Evolutionary conservation across 2,797 vertebrate species (phyloP).

Genomic region (Danio kyathit): DNA sequence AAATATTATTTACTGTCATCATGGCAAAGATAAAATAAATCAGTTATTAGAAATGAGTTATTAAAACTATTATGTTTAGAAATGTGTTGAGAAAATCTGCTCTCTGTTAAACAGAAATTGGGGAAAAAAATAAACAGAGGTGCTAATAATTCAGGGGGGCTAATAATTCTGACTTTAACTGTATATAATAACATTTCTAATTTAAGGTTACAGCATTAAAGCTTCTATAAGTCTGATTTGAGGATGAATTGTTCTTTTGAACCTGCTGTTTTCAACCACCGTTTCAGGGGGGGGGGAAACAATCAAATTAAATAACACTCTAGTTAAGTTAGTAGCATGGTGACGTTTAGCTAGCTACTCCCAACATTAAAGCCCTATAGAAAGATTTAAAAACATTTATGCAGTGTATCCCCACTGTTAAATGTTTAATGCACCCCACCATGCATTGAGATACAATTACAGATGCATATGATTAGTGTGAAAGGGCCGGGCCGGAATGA

Average conservation of each 20-base stretch:
- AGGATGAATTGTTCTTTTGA: neutral
- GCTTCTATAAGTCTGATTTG: neutral
- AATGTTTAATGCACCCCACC: constrained; percentile 27
- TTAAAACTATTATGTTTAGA: too few species aligned
- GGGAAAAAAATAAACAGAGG: too few species aligned
- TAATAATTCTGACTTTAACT: too few species aligned
- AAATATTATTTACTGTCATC: too few species aligned
- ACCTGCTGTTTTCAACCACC: neutral
- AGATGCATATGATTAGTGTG: constrained; percentile 42
- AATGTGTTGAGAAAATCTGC: too few species aligned
- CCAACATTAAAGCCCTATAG: constrained; percentile 4
- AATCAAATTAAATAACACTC: neutral
- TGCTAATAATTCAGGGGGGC: too few species aligned
- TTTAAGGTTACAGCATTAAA: neutral
- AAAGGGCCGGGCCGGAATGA: constrained; percentile 29
- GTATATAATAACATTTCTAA: too few species aligned
- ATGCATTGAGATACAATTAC: constrained; percentile 29
- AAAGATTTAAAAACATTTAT: constrained; percentile 23
- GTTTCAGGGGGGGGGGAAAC: neutral
- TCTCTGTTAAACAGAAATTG: too few species aligned
- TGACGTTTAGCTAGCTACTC: neutral
- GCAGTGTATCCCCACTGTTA: constrained; percentile 15
- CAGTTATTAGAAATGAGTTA: too few species aligned
- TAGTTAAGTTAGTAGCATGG: neutral
- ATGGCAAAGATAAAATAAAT: too few species aligned